phyloP scores from a whole-genome alignment of 2,113 vertebrate genomes.

The Alethe diademata region DNA sequence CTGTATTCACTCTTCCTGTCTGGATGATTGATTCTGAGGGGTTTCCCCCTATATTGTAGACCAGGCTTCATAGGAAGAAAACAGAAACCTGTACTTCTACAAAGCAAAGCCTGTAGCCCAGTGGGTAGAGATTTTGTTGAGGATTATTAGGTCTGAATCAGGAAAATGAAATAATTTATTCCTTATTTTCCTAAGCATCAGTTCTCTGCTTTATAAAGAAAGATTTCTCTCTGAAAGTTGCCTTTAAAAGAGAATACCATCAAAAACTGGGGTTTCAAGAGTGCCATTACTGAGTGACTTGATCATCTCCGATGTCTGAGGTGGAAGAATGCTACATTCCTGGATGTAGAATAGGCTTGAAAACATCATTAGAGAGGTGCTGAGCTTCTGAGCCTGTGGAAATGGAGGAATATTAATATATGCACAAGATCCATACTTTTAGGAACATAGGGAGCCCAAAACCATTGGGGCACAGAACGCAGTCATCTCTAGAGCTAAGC shows the following conservation, averaged over 20 bases:
- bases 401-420: neutral
- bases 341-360: neutral
- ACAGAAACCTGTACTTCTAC: neutral
- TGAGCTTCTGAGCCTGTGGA: neutral
- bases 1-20: neutral
- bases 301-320: neutral
- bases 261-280: neutral
- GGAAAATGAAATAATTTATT: neutral
- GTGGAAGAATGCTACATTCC: neutral
- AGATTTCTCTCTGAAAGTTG: neutral
- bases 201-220: neutral
- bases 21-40: neutral
- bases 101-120: neutral
- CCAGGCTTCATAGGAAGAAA: neutral
- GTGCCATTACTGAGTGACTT: neutral
- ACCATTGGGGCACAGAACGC: neutral
- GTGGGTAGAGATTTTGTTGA: neutral
- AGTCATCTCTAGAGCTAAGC: neutral
- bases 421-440: neutral
- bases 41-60: neutral
- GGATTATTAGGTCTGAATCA: neutral
- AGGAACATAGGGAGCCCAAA: neutral
- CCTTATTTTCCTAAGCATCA: neutral
- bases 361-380: neutral
- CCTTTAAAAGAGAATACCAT: neutral